These are phyloP conservation scores for Patella ulyssiponensis DNA, from an alignment of 2,888 invertebrate species.

Conservation along the genomic window DNA sequence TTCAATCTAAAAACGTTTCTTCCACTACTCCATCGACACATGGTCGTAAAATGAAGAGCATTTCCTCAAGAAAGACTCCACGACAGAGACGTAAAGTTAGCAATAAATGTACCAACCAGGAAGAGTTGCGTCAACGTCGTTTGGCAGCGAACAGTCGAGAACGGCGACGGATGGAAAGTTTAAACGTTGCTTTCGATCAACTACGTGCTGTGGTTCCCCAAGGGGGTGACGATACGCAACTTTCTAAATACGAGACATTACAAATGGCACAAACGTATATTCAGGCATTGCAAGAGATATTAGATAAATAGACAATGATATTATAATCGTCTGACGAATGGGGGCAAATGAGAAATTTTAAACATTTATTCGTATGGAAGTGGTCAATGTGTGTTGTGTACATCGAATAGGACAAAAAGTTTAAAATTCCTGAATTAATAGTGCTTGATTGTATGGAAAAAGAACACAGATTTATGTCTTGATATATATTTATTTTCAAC, in stretches of 20 bases:
- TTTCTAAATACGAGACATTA: slow-evolving; percentile 95
- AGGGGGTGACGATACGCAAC: slow-evolving; percentile 89
- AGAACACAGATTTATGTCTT: too few relatives aligned
- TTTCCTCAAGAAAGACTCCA: neutral
- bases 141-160: slow-evolving; percentile 94
- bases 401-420: too few relatives aligned
- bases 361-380: too few relatives aligned
- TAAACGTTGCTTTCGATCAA: slow-evolving; percentile 93
- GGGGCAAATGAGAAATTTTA: too few relatives aligned
- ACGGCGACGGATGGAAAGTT: slow-evolving; percentile 91
- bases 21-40: neutral
- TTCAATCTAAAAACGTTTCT: neutral
- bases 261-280: slow-evolving; percentile 99
- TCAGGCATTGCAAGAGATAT: slow-evolving; percentile 87
- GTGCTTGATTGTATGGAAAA: too few relatives aligned
- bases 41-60: neutral
- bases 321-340: too few relatives aligned
- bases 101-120: slow-evolving; percentile 25
- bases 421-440: too few relatives aligned
- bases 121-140: slow-evolving; percentile 75
- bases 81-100: slow-evolving; percentile 10
- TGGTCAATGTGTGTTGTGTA: too few relatives aligned
- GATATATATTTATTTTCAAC: too few relatives aligned
- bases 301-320: slow-evolving; percentile 65
- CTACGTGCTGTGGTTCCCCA: slow-evolving; percentile 92